Base-by-base conservation (phyloP, 2,888 invertebrate genomes). In the Eristalinus sepulchralis region DNA sequence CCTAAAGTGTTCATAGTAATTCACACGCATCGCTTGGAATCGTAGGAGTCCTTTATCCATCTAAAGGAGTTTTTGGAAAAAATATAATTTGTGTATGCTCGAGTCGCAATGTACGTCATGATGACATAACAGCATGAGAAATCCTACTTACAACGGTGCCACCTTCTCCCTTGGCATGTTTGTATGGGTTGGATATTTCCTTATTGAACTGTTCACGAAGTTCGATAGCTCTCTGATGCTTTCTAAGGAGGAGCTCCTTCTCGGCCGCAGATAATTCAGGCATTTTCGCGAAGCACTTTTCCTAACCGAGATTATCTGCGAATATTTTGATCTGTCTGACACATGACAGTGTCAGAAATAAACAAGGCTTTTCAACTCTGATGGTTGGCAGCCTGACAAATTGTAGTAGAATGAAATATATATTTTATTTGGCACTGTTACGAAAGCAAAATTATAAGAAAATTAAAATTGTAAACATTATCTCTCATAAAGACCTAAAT, bases 21-120 rank as follows among this genome's bases (percentile, higher is more conserved):
- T 94, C 0, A 94, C 94, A 91, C 95, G 95, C 95, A 97, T 94
- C 0, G 97, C 94, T 90, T 95, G 93, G 90, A 94, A 97, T 71
- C 96, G 94, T 89, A 96, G 95, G 2, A 97, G 88, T 10, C 95
- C 96, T n/a, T 95, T 93, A 92, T 98, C 98, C 91, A 97, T 96
- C 98, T 98, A 93, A 88, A 89, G 90, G 63, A 66, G 72, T 27
- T 71, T 24, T 64, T 60, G 57, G 24, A 17, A 36, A 66, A 47
- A 17, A 17, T 47, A 47, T 39, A 1, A 47, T 39, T 4, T 27
- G 27, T 63, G 53, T 70, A 33, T 64, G 10, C 57, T 10, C 59
- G 4, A 66, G 71, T 47, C 36, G 2, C 60, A 24, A 67, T 63
- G 17, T 73, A 73, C 27, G 76, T 31, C 17, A 66, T 90, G 90